These are phyloP conservation scores for Pangasius djambal DNA, from an alignment of 2,797 vertebrate species.

Conservation along the genomic window DNA sequence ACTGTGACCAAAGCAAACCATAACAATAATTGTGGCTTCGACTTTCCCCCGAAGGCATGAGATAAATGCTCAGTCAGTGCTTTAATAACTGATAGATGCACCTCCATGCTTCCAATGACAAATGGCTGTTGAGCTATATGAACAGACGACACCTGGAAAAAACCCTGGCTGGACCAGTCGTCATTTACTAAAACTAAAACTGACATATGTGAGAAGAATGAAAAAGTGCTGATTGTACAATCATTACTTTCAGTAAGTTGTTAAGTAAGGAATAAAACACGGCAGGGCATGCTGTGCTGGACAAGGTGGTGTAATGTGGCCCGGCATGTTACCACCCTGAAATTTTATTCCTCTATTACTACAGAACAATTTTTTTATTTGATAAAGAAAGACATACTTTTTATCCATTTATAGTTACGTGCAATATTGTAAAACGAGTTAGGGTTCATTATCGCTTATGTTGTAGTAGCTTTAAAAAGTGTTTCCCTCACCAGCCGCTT, in stretches of 20 bases:
- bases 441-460: neutral
- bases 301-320: neutral
- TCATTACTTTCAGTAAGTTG: constrained; percentile 34
- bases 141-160: constrained; percentile 50
- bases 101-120: constrained; percentile 53
- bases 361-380: neutral
- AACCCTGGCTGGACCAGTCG: neutral
- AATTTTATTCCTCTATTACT: neutral
- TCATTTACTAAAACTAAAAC: constrained; percentile 7
- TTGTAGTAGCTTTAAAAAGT: neutral
- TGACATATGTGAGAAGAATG: constrained; percentile 34
- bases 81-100: constrained; percentile 53
- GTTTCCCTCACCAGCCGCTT: neutral
- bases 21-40: constrained; percentile 50
- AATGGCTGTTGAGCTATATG: constrained; percentile 49
- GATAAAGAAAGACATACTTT: neutral
- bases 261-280: constrained; percentile 20
- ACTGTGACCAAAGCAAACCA: constrained; percentile 57
- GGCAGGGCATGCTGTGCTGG: neutral
- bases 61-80: constrained; percentile 42
- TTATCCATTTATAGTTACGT: neutral
- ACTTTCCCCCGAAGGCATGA: neutral
- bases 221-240: constrained; percentile 42
- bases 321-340: neutral
- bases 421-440: neutral